A percentile compares a stretch with the other conserved stretches of the same genome.
These are phyloP conservation scores for Drosophila greeni DNA, from an alignment of 2,888 invertebrate genomes.

Conservation along the genomic window DNA sequence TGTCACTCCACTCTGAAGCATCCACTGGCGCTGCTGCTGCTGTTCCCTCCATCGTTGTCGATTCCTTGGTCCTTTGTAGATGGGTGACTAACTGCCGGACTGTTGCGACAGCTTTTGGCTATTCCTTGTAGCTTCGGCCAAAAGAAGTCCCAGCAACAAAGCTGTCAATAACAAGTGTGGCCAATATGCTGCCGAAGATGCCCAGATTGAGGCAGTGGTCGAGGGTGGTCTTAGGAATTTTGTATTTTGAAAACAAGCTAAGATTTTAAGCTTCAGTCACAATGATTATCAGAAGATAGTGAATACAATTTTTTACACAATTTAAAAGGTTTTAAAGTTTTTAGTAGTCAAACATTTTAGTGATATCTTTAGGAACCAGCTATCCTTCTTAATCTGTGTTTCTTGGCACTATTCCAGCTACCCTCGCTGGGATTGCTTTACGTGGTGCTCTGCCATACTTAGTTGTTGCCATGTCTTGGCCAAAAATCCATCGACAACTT, in stretches of 20 bases:
- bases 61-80: slow-evolving; percentile 42
- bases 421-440: slow-evolving; percentile 10
- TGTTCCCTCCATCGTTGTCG: background rate
- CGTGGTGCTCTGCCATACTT: slow-evolving; percentile 13
- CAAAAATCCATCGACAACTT: slow-evolving; percentile 55
- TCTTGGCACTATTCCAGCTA: slow-evolving; percentile 2
- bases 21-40: slow-evolving; percentile 4
- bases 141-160: slow-evolving; percentile 51
- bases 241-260: background rate
- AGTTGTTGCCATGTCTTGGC: slow-evolving; percentile 26
- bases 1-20: slow-evolving; percentile 35
- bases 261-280: background rate
- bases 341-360: background rate
- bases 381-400: background rate
- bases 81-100: slow-evolving; percentile 57
- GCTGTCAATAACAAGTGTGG: slow-evolving; percentile 63
- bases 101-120: slow-evolving; percentile 49
- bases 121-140: slow-evolving; percentile 38
- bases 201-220: slow-evolving; percentile 32
- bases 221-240: slow-evolving; percentile 21
- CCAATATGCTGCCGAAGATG: slow-evolving; percentile 56
- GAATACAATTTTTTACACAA: background rate
- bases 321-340: too few species aligned
- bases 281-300: background rate
- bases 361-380: too few species aligned